These are phyloP conservation scores for Megaleporinus macrocephalus DNA, from an alignment of 2,113 vertebrate species.

Conservation along the genomic window DNA sequence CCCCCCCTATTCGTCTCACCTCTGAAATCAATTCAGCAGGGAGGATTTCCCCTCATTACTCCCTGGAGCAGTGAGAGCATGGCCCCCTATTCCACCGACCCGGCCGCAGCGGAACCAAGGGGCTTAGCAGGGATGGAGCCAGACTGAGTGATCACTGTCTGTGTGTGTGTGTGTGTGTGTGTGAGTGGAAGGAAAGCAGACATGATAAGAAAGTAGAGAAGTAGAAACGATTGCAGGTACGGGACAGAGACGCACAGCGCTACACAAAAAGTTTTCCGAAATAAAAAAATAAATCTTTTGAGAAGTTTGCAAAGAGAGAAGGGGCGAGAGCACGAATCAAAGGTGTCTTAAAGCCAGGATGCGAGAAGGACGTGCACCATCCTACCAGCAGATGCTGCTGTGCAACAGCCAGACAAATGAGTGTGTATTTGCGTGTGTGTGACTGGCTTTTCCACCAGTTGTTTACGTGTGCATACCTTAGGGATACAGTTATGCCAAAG, in stretches of 20 bases:
- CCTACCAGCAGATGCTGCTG: conserved; percentile 55
- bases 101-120: conserved; percentile 27
- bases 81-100: conserved; percentile 38
- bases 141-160: conserved; percentile 7
- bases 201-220: conserved; percentile 28
- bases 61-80: conserved; percentile 24
- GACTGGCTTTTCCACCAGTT: conserved; percentile 37
- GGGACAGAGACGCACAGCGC: not conserved
- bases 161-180: conserved; percentile 21
- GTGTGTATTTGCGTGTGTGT: conserved; percentile 21
- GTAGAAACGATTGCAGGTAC: not conserved
- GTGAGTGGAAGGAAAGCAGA: not conserved
- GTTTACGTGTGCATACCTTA: conserved; percentile 48
- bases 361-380: conserved; percentile 21
- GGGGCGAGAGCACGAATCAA: not conserved
- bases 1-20: conserved; percentile 34
- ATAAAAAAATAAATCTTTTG: not conserved
- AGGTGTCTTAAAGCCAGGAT: not conserved
- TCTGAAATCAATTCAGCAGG: conserved; percentile 55
- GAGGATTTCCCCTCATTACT: conserved; percentile 54
- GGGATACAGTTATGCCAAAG: conserved; percentile 31
- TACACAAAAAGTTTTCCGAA: not conserved
- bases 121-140: conserved; percentile 30
- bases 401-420: conserved; percentile 38
- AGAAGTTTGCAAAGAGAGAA: conserved; percentile 1